Evolutionary conservation across 2,113 vertebrate species (phyloP).

Genomic region (Orthochromis indermauri): DNA sequence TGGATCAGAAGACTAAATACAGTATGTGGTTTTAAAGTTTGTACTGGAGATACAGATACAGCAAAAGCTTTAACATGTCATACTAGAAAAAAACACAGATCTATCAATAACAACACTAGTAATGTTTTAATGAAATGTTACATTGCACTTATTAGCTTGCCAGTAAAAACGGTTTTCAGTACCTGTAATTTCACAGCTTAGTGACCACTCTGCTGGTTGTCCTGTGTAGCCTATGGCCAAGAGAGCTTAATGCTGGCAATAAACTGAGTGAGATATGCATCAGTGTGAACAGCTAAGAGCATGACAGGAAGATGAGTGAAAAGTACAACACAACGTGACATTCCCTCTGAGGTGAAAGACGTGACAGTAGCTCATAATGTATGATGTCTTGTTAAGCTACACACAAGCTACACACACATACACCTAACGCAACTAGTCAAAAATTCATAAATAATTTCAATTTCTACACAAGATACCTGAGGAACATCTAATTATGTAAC

Average conservation of each 20-base stretch:
- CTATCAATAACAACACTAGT: neutral
- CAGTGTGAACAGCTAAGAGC: conserved; percentile 20
- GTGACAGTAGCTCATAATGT: conserved; percentile 18
- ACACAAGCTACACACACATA: neutral
- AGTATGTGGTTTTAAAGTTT: neutral
- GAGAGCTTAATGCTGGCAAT: neutral
- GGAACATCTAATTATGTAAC: conserved; percentile 39
- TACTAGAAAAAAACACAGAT: neutral
- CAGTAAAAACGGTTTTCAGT: neutral
- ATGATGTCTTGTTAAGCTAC: conserved; percentile 7
- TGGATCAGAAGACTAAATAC: neutral
- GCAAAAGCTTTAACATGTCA: neutral
- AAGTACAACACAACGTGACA: conserved; percentile 32
- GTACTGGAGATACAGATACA: neutral
- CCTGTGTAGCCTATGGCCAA: neutral
- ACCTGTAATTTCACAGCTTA: neutral
- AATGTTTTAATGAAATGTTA: neutral
- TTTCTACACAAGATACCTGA: conserved; percentile 9
- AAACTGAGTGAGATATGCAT: conserved; percentile 26
- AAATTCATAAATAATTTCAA: conserved; percentile 22
- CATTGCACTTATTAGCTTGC: neutral
- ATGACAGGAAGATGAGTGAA: conserved; percentile 59
- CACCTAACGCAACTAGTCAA: conserved; percentile 10
- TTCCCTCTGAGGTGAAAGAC: conserved; percentile 32
- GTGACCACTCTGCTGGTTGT: neutral